Evolutionary conservation across 2,797 vertebrate genomes (phyloP).

Genomic region (Smutsia gigantea): DNA sequence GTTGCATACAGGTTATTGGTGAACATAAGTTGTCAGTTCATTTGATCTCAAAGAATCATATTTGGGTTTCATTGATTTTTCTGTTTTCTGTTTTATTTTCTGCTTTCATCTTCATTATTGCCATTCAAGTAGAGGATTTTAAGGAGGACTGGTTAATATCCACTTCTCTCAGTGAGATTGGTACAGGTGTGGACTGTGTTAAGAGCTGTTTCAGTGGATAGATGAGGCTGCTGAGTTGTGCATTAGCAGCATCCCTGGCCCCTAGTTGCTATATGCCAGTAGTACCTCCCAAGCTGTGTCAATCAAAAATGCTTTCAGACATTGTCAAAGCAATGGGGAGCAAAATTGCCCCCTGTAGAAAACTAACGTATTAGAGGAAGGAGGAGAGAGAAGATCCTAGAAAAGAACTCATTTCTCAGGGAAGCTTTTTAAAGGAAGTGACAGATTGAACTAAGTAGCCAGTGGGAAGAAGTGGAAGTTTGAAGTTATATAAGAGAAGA

Average conservation of each 20-base stretch:
- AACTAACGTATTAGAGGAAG: neutral
- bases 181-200: neutral
- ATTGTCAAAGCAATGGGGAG: neutral
- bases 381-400: neutral
- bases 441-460: neutral
- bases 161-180: neutral
- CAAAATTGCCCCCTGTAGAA: neutral
- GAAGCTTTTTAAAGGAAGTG: conserved; percentile 25
- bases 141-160: neutral
- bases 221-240: neutral
- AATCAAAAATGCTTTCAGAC: neutral
- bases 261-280: neutral
- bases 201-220: neutral
- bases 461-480: neutral
- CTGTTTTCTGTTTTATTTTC: neutral
- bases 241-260: neutral
- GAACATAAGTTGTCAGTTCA: neutral
- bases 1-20: neutral
- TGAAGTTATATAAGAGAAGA: neutral
- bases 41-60: neutral
- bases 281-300: neutral
- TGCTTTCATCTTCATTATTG: conserved; percentile 1
- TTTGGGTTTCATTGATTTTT: neutral
- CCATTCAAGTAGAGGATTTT: conserved; percentile 5
- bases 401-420: neutral